Base-by-base conservation (phyloP, 2,888 invertebrate species). In the Dendrolimus pini region DNA sequence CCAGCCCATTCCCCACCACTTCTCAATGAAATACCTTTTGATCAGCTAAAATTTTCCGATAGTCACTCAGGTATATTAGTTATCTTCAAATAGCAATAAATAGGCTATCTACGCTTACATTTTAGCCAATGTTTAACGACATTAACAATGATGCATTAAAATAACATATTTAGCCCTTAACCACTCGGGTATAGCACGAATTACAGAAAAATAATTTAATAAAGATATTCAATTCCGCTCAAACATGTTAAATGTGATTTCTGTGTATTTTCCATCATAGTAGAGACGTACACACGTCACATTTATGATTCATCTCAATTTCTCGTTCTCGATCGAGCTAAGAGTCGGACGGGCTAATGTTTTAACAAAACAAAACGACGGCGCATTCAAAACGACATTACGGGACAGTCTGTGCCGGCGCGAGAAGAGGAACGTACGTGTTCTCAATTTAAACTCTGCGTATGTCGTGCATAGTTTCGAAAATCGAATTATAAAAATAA, bases 281-380 rank as follows among this genome's bases (percentile, higher is more conserved):
- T 65, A 65, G 9, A 47, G 59, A 58, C 57, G 58, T 60, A 60
- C 59, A 57, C 41, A 57, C 52, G 13, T 58, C n/a, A 53, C 9
- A n/a, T n/a, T 59, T 71, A 78, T 86, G 85, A 86, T 78, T 86
- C 85, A 85, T 83, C 80, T 78, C 69, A 52, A 58, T 57, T 56
- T 61, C 47, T 47, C 47, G 47, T 56, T 61, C 47, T 47, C 47
- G 47, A 10, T 8, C 9, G 12, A 47, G 47, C 9, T 2, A 47
- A 47, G 12, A 30, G 30, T 30, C 30, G 30, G 30, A 3, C 30
- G 30, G 30, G 30, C 30, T 47, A 47, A 9, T 47, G 12, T 47
- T 47, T 47, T 9, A 7, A 9, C 9, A 47, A 47, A 47, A 47
- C 47, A 47, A 12, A 10, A 12, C 47, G 8, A 12, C 47, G 47